Conservation (phyloP, 1,140 invertebrate genomes). For the Cotesia vestalis region DNA sequence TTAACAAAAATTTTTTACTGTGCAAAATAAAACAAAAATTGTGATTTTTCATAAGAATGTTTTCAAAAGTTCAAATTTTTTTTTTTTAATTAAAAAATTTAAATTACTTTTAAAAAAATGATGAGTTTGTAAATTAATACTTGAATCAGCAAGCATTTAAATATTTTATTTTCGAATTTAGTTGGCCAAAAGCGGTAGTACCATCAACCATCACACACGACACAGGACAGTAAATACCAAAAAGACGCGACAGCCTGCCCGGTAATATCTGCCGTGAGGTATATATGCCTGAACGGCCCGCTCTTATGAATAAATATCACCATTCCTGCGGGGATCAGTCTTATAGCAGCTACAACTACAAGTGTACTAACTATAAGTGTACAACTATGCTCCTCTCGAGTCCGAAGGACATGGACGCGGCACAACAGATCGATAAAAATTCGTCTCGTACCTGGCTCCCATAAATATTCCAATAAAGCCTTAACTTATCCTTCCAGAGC, state of each 20-base stretch:
- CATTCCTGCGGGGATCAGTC: constrained; percentile 6
- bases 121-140: too few species aligned
- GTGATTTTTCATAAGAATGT: too few species aligned
- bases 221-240: constrained; percentile 27
- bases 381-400: neutral
- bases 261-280: constrained; percentile 45
- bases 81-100: too few species aligned
- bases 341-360: neutral
- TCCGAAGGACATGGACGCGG: constrained; percentile 26
- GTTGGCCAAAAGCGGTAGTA: too few species aligned
- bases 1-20: too few species aligned
- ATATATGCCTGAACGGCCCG: constrained; percentile 47
- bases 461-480: constrained; percentile 32
- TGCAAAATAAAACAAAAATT: too few species aligned
- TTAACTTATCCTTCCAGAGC: neutral
- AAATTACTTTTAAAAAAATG: too few species aligned
- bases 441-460: constrained; percentile 35
- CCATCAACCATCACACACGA: neutral
- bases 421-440: constrained; percentile 30
- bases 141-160: too few species aligned
- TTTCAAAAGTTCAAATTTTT: too few species aligned
- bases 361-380: too few species aligned
- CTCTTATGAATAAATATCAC: constrained; percentile 61
- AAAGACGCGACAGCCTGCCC: constrained; percentile 51
- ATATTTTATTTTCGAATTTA: too few species aligned